Evolutionary conservation across 1,140 invertebrate genomes (phyloP), one percentile per base, ranked within the genome.

Genomic region (Eriosoma lanigerum): DNA sequence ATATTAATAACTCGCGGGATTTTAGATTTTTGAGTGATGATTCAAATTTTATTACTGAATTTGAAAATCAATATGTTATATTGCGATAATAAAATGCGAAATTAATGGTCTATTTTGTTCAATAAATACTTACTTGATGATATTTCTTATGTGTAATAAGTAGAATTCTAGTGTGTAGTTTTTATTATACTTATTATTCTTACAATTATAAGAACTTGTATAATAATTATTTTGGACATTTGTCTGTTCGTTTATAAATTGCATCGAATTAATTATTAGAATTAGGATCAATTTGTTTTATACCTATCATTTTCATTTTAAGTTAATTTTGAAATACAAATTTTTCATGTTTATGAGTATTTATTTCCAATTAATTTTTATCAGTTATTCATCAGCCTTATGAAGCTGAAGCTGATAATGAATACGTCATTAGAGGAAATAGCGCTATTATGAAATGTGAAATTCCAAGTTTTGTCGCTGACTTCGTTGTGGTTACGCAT

Each of bases 61-160:
- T 93, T 56, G 91, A 93, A 86, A 93, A 94, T 83, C 93, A 94
- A 83, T 94, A 94, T 87, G 93, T 94, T 48, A 95, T 95, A 84
- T 93, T 81, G 94, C 93, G 60, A 91, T 96, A 81, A 90, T 96
- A 87, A 94, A 93, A 86, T 96, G 94, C 87, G 92, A 92, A 87
- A 93, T 96, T 81, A n/a, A n/a, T n/a, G n/a, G n/a, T n/a, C n/a
- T n/a, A n/a, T n/a, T n/a, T n/a, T n/a, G n/a, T n/a, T n/a, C n/a
- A n/a, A n/a, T n/a, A n/a, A n/a, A n/a, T n/a, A n/a, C n/a, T n/a
- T n/a, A n/a, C n/a, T n/a, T n/a, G n/a, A n/a, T n/a, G n/a, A n/a
- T n/a, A n/a, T n/a, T n/a, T n/a, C n/a, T n/a, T n/a, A n/a, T n/a
- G n/a, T n/a, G n/a, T n/a, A n/a, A n/a, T n/a, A n/a, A n/a, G n/a